Conservation (phyloP, 2,113 vertebrate species). For the Diadophis punctatus region DNA sequence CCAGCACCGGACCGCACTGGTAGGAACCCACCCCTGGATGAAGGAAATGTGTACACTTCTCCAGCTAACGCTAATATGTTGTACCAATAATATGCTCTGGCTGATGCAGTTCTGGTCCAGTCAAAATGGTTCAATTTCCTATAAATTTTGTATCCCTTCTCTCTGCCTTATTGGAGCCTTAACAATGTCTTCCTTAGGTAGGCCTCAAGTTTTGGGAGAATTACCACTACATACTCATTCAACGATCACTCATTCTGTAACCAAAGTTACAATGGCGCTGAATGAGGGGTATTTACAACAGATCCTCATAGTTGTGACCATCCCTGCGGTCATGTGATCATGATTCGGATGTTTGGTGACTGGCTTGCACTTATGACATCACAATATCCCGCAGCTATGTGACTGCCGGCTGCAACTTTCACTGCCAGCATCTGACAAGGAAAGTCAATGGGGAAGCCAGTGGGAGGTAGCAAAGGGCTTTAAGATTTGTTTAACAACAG, state of each 20-base stretch:
- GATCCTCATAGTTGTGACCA: neutral
- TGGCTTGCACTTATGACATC: neutral
- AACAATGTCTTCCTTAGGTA: neutral
- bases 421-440: neutral
- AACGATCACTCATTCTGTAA: neutral
- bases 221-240: neutral
- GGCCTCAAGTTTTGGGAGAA: neutral
- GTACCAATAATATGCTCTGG: neutral
- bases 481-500: neutral
- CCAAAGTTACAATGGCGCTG: neutral
- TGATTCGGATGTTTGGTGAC: neutral
- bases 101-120: neutral
- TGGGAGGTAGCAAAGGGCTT: neutral
- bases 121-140: neutral
- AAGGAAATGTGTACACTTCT: neutral
- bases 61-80: neutral
- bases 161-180: neutral
- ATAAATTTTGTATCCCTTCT: neutral
- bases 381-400: neutral
- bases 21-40: too few species aligned
- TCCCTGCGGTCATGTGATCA: neutral
- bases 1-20: too few species aligned
- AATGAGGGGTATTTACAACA: neutral
- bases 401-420: neutral
- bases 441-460: neutral